Conservation (phyloP, 2,113 vertebrate species). For the Chloropsis cyanopogon region DNA sequence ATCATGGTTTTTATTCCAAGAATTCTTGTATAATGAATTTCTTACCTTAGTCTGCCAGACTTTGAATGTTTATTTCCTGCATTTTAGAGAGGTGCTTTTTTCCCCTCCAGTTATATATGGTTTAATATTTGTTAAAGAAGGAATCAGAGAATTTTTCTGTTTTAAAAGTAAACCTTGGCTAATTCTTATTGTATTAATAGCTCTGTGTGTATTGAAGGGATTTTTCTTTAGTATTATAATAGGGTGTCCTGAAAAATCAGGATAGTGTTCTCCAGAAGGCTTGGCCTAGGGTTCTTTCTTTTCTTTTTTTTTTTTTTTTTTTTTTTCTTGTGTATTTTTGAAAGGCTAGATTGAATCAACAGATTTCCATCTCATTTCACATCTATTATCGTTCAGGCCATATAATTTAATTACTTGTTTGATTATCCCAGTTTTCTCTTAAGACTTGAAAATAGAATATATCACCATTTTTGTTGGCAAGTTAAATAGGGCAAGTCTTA, state of each 20-base stretch:
- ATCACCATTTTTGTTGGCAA: not conserved
- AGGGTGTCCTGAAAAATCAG: not conserved
- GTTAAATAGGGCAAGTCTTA: not conserved
- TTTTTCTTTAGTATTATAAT: not conserved
- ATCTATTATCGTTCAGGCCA: not conserved
- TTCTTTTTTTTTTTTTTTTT: not conserved
- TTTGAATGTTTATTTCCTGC: not conserved
- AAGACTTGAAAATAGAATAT: not conserved
- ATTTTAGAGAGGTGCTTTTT: not conserved
- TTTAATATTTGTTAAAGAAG: not conserved
- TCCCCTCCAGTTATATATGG: not conserved
- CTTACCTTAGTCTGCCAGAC: conserved; percentile 7
- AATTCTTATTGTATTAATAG: not conserved
- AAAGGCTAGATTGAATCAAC: not conserved
- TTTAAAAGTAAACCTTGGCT: not conserved
- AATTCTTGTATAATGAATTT: conserved; percentile 7
- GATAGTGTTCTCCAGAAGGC: not conserved
- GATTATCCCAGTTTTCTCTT: not conserved
- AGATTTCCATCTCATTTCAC: not conserved
- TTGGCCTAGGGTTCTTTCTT: not conserved
- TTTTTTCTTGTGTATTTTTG: not conserved
- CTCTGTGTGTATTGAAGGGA: not conserved
- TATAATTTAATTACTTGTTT: not conserved
- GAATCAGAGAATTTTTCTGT: not conserved
- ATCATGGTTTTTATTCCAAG: conserved; percentile 3